These are phyloP conservation scores for Asbolus verrucosus DNA, from an alignment of 1,140 invertebrate species.

Conservation along the genomic window DNA sequence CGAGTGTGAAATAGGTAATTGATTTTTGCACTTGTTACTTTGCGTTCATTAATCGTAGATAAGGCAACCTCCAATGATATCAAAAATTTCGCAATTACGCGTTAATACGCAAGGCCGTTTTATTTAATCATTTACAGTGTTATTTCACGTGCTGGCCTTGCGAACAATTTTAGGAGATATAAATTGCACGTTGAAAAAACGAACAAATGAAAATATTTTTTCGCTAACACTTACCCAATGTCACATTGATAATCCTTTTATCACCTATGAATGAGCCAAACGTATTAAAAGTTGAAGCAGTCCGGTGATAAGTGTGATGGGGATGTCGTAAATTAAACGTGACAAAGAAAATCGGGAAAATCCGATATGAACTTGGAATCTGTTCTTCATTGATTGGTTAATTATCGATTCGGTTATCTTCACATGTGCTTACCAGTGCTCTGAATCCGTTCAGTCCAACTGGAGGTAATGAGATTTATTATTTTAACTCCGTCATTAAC, in stretches of 20 bases:
- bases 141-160: slow-evolving; percentile 39
- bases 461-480: slow-evolving; percentile 11
- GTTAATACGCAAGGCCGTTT: slow-evolving; percentile 44
- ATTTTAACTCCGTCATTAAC: background rate
- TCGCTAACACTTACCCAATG: slow-evolving; percentile 24
- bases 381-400: background rate
- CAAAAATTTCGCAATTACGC: slow-evolving; percentile 45
- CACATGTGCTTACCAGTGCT: background rate
- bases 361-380: background rate
- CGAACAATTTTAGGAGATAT: slow-evolving; percentile 42
- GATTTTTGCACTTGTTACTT: slow-evolving; percentile 39
- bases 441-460: background rate
- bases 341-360: slow-evolving; percentile 12
- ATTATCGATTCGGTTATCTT: background rate
- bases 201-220: slow-evolving; percentile 35
- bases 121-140: slow-evolving; percentile 41
- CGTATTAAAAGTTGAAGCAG: no score
- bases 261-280: slow-evolving; percentile 6
- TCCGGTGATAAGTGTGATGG: slow-evolving; percentile 15
- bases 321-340: slow-evolving; percentile 31
- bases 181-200: slow-evolving; percentile 36
- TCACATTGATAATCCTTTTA: slow-evolving; percentile 37
- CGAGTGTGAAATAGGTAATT: no score
- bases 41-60: slow-evolving; percentile 38
- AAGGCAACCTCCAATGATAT: slow-evolving; percentile 43